Evolutionary conservation across 2,888 invertebrate species (phyloP).

Genomic region (Balanococcus diminutus): DNA sequence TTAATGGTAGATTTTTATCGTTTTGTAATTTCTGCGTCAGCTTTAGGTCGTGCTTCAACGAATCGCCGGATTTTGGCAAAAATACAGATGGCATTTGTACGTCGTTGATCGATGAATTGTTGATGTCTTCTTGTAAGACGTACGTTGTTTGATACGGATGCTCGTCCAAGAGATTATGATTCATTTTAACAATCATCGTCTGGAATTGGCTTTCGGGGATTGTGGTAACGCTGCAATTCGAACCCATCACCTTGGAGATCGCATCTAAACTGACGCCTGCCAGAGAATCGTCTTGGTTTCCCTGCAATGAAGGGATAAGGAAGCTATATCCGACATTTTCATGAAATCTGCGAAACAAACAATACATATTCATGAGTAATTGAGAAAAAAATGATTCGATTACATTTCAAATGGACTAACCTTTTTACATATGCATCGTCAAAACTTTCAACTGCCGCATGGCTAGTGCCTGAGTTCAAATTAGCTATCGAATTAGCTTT

Average conservation of each 20-base stretch:
- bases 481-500: background rate
- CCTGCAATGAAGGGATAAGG: constrained; percentile 29
- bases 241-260: constrained; percentile 25
- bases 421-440: constrained; percentile 25
- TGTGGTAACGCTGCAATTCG: constrained; percentile 1
- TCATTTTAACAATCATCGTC: constrained; percentile 42
- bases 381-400: background rate
- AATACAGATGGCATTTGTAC: background rate
- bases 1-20: constrained; percentile 10
- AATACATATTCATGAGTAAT: background rate
- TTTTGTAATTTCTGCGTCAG: background rate
- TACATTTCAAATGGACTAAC: background rate
- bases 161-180: background rate
- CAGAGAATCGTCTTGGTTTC: background rate
- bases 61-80: background rate
- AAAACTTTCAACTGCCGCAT: background rate
- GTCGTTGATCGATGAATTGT: background rate
- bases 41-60: background rate
- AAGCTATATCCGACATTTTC: constrained; percentile 44
- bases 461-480: background rate
- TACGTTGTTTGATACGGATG: background rate
- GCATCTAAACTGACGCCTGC: background rate
- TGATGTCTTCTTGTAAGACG: constrained; percentile 2
- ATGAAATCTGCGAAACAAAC: constrained; percentile 14
- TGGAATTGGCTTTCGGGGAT: constrained; percentile 2